Evolutionary conservation across 2,113 vertebrate species (phyloP).

Genomic region (Polypterus senegalus): DNA sequence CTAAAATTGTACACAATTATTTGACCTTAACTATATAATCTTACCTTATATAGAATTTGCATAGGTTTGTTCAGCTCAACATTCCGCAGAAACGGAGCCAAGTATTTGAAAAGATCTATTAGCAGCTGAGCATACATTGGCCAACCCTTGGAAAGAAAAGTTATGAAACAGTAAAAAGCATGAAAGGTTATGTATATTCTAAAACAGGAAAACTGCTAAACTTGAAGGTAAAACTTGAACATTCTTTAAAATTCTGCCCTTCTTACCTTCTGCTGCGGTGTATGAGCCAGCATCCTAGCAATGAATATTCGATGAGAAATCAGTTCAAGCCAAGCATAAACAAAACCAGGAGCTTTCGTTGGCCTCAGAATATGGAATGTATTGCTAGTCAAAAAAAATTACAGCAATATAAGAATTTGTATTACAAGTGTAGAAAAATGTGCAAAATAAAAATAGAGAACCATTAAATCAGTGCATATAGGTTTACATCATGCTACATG

Average conservation of each 20-base stretch:
- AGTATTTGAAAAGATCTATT: conserved; percentile 95
- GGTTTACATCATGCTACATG: no score
- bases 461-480: no score
- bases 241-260: conserved; percentile 17
- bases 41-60: conserved; percentile 99
- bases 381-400: conserved; percentile 63
- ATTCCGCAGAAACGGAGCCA: conserved; percentile 94
- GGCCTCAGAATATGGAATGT: conserved; percentile 98
- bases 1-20: no score
- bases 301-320: conserved; percentile 99
- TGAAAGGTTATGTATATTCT: background rate
- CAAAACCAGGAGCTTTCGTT: conserved; percentile 96
- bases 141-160: conserved; percentile 69
- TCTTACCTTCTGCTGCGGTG: conserved; percentile 92
- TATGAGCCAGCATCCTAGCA: conserved; percentile 96
- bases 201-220: conserved; percentile 22
- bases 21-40: no score
- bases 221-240: conserved; percentile 20
- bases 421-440: no score
- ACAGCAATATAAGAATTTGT: background rate
- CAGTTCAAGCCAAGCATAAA: conserved; percentile 96
- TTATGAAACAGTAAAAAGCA: background rate
- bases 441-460: no score
- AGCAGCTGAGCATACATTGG: conserved; percentile 97
- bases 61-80: conserved; percentile 99